phyloP scores from a whole-genome alignment of 1,140 invertebrate genomes.

The Drosophila repletoides region DNA sequence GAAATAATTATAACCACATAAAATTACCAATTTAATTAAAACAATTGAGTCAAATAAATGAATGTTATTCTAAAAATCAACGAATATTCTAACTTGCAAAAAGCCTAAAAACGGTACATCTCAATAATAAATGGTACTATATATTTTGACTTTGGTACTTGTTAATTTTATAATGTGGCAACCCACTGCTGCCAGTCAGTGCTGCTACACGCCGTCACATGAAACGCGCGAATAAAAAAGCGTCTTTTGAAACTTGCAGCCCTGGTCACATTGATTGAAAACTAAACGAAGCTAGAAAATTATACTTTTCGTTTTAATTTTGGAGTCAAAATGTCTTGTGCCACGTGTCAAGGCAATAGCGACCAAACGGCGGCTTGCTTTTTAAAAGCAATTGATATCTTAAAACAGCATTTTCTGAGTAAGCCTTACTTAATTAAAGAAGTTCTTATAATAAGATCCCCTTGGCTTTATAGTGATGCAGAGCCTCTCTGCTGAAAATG shows the following conservation, averaged over 20 bases:
- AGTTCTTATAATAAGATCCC: not conserved
- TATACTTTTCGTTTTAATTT: too few species aligned
- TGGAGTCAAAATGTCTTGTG: slow-evolving; percentile 47
- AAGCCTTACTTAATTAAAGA: slow-evolving; percentile 1
- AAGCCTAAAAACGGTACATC: too few species aligned
- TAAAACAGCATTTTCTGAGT: slow-evolving; percentile 54
- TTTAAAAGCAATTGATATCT: slow-evolving; percentile 36
- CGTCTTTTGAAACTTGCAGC: not conserved
- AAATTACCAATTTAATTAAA: too few species aligned
- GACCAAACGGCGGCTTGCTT: slow-evolving; percentile 37
- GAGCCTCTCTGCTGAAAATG: slow-evolving; percentile 22
- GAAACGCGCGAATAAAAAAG: too few species aligned
- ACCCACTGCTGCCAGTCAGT: not conserved
- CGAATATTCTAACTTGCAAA: too few species aligned
- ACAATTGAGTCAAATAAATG: too few species aligned
- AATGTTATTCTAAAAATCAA: too few species aligned
- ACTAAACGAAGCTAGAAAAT: not conserved
- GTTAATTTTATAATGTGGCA: too few species aligned
- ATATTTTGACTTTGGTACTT: too few species aligned
- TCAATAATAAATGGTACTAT: too few species aligned
- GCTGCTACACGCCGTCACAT: not conserved
- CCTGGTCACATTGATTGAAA: not conserved
- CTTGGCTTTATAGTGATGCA: slow-evolving; percentile 49
- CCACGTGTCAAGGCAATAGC: slow-evolving; percentile 36
- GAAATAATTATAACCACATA: too few species aligned